Evolutionary conservation across 2,888 invertebrate species (phyloP), one percentile per base, ranked within the genome.

Genomic region (Pyrrhia umbra): DNA sequence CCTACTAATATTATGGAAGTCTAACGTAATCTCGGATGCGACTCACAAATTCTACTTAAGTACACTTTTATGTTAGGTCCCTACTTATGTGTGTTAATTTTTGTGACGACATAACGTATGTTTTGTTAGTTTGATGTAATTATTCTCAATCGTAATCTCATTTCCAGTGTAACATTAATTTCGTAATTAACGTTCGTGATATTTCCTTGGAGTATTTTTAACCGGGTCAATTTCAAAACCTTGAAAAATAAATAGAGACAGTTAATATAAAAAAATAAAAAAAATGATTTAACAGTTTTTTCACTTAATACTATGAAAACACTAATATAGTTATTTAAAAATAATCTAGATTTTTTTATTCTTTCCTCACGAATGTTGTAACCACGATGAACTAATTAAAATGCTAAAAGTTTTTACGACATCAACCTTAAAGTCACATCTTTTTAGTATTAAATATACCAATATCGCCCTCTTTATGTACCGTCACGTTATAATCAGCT

Each of bases 1-100:
- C 81, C 75, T 55, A 68, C 81, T 82, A 81, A 80, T 82, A 83
- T 83, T 74, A 77, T 67, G 67, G 66, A 68, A 77, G 57, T 68
- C 71, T 71, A 75, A 59, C 68, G 74, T 83, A 76, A 81, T 81
- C 77, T 73, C 50, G 40, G 68, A 73, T 68, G 68, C 71, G 63
- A 66, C 66, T 75, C 60, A 47, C 62, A 64, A 68, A 75, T 62
- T 57, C 64, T 55, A 59, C 46, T 73, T 73, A 68, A 69, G 70
- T 73, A 69, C 51, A 68, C 59, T 73, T 69, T 73, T 61, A 39
- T 59, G 57, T 51, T 52, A 68, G 13, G 23, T 23, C 3, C 47
- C 58, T 49, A 60, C 45, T 68, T 60, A 4, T 23, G n/a, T n/a
- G 43, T 54, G 61, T 64, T 6, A 18, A 9, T 21, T 59, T 25